Evolutionary conservation across 2,797 vertebrate species (phyloP).

Genomic region (Rallus crepitans): DNA sequence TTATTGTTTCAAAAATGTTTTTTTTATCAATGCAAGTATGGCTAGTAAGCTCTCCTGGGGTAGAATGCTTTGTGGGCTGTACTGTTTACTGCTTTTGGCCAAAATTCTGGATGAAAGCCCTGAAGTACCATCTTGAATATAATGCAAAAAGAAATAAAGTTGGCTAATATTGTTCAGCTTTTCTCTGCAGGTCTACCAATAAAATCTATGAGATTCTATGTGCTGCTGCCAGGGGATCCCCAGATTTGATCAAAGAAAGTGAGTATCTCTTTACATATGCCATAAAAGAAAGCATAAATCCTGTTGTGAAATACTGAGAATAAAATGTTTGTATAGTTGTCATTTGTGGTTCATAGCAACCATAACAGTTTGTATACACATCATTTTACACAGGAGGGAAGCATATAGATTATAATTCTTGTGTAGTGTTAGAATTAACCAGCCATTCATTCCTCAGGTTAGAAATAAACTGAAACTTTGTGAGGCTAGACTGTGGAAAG

Average conservation of each 20-base stretch:
- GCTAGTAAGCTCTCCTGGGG: neutral
- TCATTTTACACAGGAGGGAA: neutral
- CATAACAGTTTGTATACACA: neutral
- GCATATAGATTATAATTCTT: neutral
- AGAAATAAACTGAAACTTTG: neutral
- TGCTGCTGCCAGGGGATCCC: neutral
- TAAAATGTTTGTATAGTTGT: neutral
- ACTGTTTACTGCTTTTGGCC: neutral
- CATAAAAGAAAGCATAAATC: neutral
- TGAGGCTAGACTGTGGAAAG: neutral
- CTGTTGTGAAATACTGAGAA: neutral
- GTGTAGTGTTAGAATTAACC: neutral
- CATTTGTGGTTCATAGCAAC: neutral
- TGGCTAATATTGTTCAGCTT: neutral
- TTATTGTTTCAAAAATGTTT: constrained; percentile 21
- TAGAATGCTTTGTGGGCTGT: neutral
- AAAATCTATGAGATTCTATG: neutral
- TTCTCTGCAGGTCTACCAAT: neutral
- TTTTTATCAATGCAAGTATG: constrained; percentile 13
- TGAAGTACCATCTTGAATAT: neutral
- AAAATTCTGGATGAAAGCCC: neutral
- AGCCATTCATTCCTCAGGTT: neutral
- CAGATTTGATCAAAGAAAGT: neutral
- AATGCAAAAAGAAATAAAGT: neutral
- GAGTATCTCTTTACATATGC: neutral